Evolutionary conservation across 2,888 invertebrate genomes (phyloP).

Genomic region (Xestoiulus laeticollis): DNA sequence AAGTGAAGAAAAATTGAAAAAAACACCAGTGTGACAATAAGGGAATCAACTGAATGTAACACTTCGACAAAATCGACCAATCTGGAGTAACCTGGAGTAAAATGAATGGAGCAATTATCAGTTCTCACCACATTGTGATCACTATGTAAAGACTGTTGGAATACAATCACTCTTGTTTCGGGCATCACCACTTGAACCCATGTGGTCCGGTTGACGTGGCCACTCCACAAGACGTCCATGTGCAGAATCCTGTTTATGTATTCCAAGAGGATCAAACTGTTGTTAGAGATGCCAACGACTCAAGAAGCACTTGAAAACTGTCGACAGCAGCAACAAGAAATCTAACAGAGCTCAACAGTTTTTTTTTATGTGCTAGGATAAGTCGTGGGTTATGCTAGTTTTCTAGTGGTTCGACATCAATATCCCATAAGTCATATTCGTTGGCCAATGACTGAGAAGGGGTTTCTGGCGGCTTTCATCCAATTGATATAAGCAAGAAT

Average conservation of each 20-base stretch:
- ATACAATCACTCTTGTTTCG: neutral
- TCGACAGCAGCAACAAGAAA: conserved; percentile 16
- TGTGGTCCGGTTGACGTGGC: conserved; percentile 34
- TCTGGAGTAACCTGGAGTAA: no score
- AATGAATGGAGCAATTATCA: no score
- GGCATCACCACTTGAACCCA: neutral
- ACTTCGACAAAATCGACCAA: no score
- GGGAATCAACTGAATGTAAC: no score
- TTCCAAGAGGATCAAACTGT: neutral
- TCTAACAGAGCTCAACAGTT: conserved; percentile 14
- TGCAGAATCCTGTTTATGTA: conserved; percentile 22
- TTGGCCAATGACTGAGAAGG: conserved; percentile 8
- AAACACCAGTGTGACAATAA: neutral
- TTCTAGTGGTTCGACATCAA: conserved; percentile 18
- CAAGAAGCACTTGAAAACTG: conserved; percentile 19
- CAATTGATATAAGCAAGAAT: neutral
- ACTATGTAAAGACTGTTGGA: no score
- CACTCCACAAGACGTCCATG: conserved; percentile 27
- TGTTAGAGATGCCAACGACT: conserved; percentile 15
- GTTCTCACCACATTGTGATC: no score
- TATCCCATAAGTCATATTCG: neutral
- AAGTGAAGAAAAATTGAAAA: no score
- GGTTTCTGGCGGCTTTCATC: neutral
- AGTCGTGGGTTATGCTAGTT: neutral
- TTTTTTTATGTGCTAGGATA: neutral